These are phyloP conservation scores for Gambelia wislizenii DNA, from an alignment of 2,797 vertebrate genomes.

Conservation along the genomic window DNA sequence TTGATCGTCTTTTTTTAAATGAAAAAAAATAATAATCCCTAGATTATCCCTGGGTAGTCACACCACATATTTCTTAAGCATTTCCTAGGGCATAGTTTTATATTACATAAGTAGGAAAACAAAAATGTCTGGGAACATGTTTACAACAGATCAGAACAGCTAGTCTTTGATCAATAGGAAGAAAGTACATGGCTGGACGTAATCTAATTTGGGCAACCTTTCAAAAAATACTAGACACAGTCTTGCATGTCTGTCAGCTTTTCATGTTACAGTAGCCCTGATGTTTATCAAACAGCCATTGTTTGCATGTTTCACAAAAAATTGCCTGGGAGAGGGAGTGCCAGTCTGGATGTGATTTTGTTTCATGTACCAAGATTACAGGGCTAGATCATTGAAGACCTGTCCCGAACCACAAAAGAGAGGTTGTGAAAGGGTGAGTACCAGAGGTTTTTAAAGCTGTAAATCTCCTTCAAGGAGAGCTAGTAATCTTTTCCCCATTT, in stretches of 20 bases:
- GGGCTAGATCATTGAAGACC: background rate
- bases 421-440: too few relatives aligned
- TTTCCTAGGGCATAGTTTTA: background rate
- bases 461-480: background rate
- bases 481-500: background rate
- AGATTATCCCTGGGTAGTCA: background rate
- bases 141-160: background rate
- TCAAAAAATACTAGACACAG: background rate
- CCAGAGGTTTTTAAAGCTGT: background rate
- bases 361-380: background rate
- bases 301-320: background rate
- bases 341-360: background rate
- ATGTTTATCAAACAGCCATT: constrained; percentile 5
- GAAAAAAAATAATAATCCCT: background rate
- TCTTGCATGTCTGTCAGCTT: background rate
- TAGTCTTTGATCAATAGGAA: background rate
- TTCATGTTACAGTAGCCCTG: background rate
- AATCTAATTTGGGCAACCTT: background rate
- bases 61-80: background rate
- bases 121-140: background rate
- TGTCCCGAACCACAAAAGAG: background rate
- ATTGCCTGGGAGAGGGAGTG: background rate
- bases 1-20: background rate
- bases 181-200: background rate
- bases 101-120: background rate